phyloP scores from a whole-genome alignment of 1,140 invertebrate species.

The Scaptomyza graminum region DNA sequence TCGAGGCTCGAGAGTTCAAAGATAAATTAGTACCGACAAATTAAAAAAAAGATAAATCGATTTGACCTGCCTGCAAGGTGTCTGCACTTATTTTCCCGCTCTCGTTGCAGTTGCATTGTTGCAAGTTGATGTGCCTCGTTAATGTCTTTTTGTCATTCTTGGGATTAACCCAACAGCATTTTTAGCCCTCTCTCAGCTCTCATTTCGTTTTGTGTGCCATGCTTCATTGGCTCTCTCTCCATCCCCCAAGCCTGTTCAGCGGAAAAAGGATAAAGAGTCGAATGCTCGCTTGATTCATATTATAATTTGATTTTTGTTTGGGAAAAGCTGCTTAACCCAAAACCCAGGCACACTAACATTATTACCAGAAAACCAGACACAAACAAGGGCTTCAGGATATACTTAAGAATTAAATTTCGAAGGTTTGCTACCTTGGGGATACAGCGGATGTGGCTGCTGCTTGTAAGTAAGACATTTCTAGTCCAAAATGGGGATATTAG shows the following conservation, averaged over 20 bases:
- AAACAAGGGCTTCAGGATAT: too few species aligned
- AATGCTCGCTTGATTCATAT: slow-evolving; percentile 43
- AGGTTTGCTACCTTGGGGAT: too few species aligned
- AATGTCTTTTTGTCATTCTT: slow-evolving; percentile 50
- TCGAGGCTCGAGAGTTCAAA: slow-evolving; percentile 3
- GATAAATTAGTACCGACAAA: slow-evolving; percentile 57
- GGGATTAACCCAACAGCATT: slow-evolving; percentile 41
- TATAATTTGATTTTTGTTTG: slow-evolving; percentile 61
- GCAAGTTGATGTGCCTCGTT: slow-evolving; percentile 31
- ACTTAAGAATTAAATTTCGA: too few species aligned
- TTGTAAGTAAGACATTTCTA: not conserved
- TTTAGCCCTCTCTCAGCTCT: not conserved
- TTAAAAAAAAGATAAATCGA: slow-evolving; percentile 39
- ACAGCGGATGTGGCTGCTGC: slow-evolving; percentile 14
- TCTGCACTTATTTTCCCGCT: not conserved
- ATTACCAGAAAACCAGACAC: too few species aligned
- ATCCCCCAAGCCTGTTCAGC: not conserved
- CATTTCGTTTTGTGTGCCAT: slow-evolving; percentile 13
- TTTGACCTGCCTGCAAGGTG: slow-evolving; percentile 37
- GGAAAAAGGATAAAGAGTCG: slow-evolving; percentile 25
- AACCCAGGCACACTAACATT: not conserved
- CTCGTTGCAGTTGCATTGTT: slow-evolving; percentile 13
- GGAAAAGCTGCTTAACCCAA: slow-evolving; percentile 53
- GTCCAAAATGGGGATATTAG: not conserved
- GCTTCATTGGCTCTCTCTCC: not conserved